These are phyloP conservation scores for Austrolebias charrua DNA, from an alignment of 2,797 vertebrate species.

Conservation along the genomic window DNA sequence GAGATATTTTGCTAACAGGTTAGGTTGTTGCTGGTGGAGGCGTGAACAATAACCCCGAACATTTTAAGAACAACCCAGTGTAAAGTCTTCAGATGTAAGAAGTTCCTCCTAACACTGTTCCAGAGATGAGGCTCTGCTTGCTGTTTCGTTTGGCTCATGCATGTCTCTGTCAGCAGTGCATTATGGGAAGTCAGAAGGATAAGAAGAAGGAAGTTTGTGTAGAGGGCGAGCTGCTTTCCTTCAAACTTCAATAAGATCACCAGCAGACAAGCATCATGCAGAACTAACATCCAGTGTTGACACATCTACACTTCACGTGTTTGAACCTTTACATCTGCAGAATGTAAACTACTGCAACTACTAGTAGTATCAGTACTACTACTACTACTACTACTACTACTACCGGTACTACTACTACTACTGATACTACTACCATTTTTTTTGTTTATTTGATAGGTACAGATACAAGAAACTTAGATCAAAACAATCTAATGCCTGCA, in stretches of 20 bases:
- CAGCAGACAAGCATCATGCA: not conserved
- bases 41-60: too few species aligned
- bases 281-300: constrained; percentile 2
- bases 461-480: too few species aligned
- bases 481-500: too few species aligned
- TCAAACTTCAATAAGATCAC: constrained; percentile 34
- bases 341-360: too few species aligned
- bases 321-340: too few species aligned
- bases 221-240: constrained; percentile 43
- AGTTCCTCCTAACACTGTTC: not conserved
- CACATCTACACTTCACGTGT: not conserved
- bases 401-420: too few species aligned
- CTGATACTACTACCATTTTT: too few species aligned
- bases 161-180: constrained; percentile 62
- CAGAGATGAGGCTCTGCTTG: constrained; percentile 16
- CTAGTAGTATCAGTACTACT: too few species aligned
- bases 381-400: too few species aligned
- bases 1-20: too few species aligned
- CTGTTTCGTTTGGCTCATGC: constrained; percentile 67
- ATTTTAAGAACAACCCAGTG: not conserved
- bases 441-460: too few species aligned
- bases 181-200: constrained; percentile 57
- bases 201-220: constrained; percentile 67
- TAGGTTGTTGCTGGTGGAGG: too few species aligned
- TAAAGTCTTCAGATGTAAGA: constrained; percentile 4